Conservation (phyloP, 2,888 invertebrate genomes). For the Harpagoxenus sublaevis region DNA sequence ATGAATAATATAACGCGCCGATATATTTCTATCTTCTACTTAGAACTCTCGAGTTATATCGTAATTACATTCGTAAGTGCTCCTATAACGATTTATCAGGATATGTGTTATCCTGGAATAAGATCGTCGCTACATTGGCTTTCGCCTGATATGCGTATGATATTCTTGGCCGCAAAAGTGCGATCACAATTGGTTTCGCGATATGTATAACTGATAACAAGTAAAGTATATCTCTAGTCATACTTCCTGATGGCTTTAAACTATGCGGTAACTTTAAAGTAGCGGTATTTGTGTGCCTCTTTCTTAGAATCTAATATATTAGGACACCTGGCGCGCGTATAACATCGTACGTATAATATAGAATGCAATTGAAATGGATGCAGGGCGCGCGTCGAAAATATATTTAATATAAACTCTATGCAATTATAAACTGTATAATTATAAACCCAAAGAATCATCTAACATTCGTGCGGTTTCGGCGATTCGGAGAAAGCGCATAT, state of each 20-base stretch:
- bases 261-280: constrained; percentile 56
- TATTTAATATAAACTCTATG: not conserved
- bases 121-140: constrained; percentile 73
- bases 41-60: constrained; percentile 32
- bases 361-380: constrained; percentile 7
- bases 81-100: constrained; percentile 61
- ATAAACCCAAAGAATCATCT: not conserved
- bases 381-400: not conserved
- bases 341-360: constrained; percentile 52
- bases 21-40: constrained; percentile 44
- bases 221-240: constrained; percentile 56
- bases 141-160: constrained; percentile 83
- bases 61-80: constrained; percentile 57
- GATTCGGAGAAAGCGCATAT: not conserved
- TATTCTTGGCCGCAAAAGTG: constrained; percentile 83
- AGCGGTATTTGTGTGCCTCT: constrained; percentile 52
- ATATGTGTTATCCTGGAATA: constrained; percentile 59
- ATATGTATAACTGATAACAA: constrained; percentile 67
- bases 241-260: constrained; percentile 48
- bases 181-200: constrained; percentile 79
- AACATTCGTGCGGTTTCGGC: not conserved
- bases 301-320: constrained; percentile 64
- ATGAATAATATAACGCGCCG: constrained; percentile 46
- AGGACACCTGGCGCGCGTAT: constrained; percentile 63
- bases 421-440: not conserved